These are phyloP conservation scores for Archocentrus centrarchus DNA, from an alignment of 2,113 vertebrate genomes.

Conservation along the genomic window DNA sequence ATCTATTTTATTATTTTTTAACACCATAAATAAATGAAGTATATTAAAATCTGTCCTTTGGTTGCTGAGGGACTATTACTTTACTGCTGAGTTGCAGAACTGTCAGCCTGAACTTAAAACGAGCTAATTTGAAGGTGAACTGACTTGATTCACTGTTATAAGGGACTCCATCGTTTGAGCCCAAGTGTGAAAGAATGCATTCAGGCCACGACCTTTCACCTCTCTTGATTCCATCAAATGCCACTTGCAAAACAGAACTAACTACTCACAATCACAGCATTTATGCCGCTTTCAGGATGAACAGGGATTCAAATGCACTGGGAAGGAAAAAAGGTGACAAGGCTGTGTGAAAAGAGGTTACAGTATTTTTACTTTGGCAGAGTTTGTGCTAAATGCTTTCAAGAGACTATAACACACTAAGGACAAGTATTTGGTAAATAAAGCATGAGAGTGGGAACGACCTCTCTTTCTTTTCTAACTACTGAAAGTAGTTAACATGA, in stretches of 20 bases:
- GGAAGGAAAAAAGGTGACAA: background rate
- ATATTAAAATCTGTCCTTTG: conserved; percentile 46
- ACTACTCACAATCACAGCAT: conserved; percentile 38
- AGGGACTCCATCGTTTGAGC: conserved; percentile 14
- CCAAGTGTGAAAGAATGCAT: conserved; percentile 2
- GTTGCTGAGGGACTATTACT: conserved; percentile 39
- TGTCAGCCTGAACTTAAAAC: conserved; percentile 36
- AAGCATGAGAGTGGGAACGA: background rate
- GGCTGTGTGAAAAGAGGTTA: background rate
- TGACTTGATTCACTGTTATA: background rate
- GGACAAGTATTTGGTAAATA: background rate
- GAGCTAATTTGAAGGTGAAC: conserved; percentile 11
- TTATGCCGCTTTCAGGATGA: background rate
- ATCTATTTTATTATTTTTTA: conserved; percentile 43
- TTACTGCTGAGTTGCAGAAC: conserved; percentile 52
- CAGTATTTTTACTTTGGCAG: background rate
- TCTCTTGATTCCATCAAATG: conserved; percentile 41
- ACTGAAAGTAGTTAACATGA: too few relatives aligned
- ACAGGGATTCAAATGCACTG: background rate
- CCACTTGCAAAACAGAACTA: conserved; percentile 26
- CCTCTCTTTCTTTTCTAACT: too few relatives aligned
- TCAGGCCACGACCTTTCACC: conserved; percentile 28
- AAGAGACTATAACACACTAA: background rate
- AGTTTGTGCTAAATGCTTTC: background rate
- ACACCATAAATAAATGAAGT: conserved; percentile 39